Conservation (phyloP, 2,797 vertebrate genomes). For the Carduelis carduelis region DNA sequence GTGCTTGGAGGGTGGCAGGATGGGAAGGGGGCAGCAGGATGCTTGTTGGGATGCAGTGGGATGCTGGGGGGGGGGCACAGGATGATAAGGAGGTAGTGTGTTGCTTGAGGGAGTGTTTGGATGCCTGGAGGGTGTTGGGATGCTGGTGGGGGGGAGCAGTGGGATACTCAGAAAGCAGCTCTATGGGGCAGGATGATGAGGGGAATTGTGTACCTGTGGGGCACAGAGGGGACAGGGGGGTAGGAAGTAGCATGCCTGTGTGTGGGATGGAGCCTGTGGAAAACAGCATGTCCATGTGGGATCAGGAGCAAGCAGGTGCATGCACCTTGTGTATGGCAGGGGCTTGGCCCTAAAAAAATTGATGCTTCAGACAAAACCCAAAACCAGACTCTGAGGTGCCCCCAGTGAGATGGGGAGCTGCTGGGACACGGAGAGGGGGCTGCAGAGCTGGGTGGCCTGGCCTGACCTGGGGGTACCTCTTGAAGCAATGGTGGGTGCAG, state of each 20-base stretch:
- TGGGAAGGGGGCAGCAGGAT: background rate
- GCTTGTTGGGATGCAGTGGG: background rate
- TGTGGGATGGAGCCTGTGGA: background rate
- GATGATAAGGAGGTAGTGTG: background rate
- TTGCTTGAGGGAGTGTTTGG: background rate
- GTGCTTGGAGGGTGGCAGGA: background rate
- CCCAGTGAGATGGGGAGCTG: background rate
- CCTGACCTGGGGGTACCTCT: rapidly evolving
- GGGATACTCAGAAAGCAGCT: background rate
- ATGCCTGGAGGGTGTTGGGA: too few relatives aligned
- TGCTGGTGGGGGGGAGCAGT: background rate
- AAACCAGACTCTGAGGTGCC: background rate
- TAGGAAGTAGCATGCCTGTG: rapidly evolving
- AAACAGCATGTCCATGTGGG: rapidly evolving
- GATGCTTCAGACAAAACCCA: background rate
- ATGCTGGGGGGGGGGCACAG: background rate
- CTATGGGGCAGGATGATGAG: rapidly evolving
- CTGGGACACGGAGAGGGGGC: rapidly evolving
- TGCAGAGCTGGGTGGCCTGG: rapidly evolving
- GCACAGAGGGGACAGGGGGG: too few relatives aligned
- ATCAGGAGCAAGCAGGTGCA: background rate
- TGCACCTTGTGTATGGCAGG: rapidly evolving
- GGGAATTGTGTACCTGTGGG: rapidly evolving
- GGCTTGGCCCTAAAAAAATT: rapidly evolving
- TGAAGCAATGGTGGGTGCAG: background rate